phyloP scores from a whole-genome alignment of 2,797 vertebrate species.

The Microcaecilia unicolor region DNA sequence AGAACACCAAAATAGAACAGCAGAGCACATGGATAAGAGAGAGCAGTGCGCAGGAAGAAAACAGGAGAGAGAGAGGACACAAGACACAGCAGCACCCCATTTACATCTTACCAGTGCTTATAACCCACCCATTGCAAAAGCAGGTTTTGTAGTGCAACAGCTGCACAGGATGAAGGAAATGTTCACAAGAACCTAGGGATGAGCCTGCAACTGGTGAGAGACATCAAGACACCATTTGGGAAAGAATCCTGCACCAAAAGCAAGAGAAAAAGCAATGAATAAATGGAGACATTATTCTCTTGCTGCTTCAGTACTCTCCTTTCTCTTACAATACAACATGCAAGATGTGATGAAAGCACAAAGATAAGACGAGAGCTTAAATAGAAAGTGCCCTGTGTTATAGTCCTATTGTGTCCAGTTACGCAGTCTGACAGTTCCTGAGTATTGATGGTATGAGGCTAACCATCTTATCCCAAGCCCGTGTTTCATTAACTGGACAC shows the following conservation, averaged over 20 bases:
- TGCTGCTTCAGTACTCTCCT: no score
- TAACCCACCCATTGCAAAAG: slow-evolving; percentile 70
- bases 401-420: no score
- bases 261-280: no score
- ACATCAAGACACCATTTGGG: slow-evolving; percentile 33
- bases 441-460: no score
- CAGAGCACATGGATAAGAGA: slow-evolving; percentile 60
- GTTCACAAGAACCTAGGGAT: neutral
- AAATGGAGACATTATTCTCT: no score
- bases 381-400: no score
- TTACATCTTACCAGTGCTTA: slow-evolving; percentile 58
- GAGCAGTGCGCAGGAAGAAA: slow-evolving; percentile 49
- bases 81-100: slow-evolving; percentile 25
- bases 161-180: slow-evolving; percentile 14
- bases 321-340: no score
- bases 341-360: no score
- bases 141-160: slow-evolving; percentile 43
- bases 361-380: no score
- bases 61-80: slow-evolving; percentile 35
- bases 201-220: slow-evolving; percentile 3
- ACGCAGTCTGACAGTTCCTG: no score
- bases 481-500: no score
- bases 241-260: slow-evolving; percentile 42
- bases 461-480: no score
- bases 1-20: slow-evolving; percentile 52